Evolutionary conservation across 1,140 invertebrate genomes (phyloP).

Genomic region (Coenobita brevimanus): DNA sequence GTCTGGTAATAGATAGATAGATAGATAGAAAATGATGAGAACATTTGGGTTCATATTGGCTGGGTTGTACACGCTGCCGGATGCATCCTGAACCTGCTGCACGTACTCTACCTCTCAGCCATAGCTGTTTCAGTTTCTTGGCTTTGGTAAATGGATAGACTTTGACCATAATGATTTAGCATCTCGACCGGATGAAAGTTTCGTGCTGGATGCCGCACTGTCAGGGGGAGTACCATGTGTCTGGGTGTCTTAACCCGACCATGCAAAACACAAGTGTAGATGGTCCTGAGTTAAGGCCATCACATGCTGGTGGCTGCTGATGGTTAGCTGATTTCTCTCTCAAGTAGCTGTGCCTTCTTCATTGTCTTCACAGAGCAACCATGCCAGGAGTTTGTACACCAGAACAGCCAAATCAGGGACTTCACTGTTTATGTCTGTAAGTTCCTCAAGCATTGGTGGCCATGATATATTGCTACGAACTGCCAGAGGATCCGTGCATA

Average conservation of each 20-base stretch:
- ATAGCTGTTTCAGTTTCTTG: neutral
- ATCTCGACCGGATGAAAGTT: neutral
- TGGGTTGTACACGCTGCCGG: neutral
- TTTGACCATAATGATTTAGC: neutral
- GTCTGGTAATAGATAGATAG: too few relatives aligned
- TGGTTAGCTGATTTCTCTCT: neutral
- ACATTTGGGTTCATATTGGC: neutral
- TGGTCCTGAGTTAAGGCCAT: neutral
- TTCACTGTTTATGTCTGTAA: neutral
- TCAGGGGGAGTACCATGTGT: neutral
- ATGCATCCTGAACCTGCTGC: too few relatives aligned
- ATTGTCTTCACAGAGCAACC: neutral
- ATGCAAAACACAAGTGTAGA: neutral
- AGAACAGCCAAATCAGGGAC: conserved; percentile 24
- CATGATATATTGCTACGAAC: neutral
- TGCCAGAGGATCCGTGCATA: neutral
- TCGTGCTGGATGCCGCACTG: conserved; percentile 1
- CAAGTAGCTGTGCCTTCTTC: neutral
- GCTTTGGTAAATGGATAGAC: neutral
- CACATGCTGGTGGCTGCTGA: neutral
- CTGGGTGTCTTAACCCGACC: neutral
- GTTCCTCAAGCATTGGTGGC: neutral
- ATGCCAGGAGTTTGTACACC: conserved; percentile 8
- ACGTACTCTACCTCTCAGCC: neutral
- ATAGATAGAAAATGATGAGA: neutral